These are phyloP conservation scores for Aphelinus atriplicis DNA, from an alignment of 1,140 invertebrate species.

Conservation along the genomic window DNA sequence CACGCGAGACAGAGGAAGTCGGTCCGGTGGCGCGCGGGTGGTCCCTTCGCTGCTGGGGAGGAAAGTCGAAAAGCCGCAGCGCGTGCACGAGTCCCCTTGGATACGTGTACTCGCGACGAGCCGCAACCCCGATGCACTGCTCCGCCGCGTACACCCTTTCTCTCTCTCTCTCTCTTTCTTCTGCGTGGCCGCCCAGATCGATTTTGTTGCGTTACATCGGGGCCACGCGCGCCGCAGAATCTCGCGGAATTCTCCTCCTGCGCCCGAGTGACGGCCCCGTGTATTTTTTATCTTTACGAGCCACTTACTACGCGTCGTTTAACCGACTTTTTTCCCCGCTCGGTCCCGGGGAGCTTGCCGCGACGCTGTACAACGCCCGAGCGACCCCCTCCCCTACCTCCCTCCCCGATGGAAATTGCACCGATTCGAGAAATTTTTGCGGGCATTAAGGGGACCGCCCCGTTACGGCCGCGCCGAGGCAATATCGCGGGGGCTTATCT, in stretches of 20 bases:
- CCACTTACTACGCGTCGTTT: slow-evolving; percentile 29
- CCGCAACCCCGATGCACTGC: neutral
- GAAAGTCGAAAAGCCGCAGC: neutral
- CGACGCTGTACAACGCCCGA: neutral
- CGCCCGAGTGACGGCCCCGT: slow-evolving; percentile 11
- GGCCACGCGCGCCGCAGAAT: too few relatives aligned
- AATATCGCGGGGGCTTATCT: neutral
- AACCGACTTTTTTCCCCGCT: slow-evolving; percentile 8
- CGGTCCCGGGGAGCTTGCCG: neutral
- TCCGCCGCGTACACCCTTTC: neutral
- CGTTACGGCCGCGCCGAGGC: neutral
- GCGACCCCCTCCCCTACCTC: neutral
- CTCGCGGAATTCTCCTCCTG: neutral
- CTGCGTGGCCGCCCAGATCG: too few relatives aligned
- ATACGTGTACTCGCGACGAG: too few relatives aligned
- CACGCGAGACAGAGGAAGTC: slow-evolving; percentile 45
- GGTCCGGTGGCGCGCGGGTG: slow-evolving; percentile 59
- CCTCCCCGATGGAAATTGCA: slow-evolving; percentile 17
- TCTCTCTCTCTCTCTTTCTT: neutral
- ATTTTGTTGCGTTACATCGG: too few relatives aligned
- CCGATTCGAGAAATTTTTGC: slow-evolving; percentile 33
- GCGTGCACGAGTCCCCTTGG: too few relatives aligned
- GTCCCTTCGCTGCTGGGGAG: slow-evolving; percentile 47
- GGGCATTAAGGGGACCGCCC: neutral
- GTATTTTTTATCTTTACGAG: slow-evolving; percentile 40